Evolutionary conservation across 2,888 invertebrate species (phyloP).

Genomic region (Corythucha ciliata): DNA sequence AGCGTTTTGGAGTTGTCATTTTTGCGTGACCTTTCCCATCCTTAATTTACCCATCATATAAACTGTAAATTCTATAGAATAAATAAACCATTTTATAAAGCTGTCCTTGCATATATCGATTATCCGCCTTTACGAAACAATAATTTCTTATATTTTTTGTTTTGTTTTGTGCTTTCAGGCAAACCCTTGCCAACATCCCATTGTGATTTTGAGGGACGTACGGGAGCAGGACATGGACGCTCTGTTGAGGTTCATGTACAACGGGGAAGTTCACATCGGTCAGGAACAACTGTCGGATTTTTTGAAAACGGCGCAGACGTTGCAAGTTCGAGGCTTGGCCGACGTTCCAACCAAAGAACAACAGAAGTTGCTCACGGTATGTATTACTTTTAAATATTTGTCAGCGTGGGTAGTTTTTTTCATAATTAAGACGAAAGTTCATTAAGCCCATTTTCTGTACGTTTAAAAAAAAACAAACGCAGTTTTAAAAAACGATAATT

Average conservation of each 20-base stretch:
- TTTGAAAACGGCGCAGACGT: constrained; percentile 57
- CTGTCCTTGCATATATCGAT: too few relatives aligned
- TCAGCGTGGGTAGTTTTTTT: neutral
- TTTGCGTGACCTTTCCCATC: too few relatives aligned
- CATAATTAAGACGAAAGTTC: too few relatives aligned
- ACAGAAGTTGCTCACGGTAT: constrained; percentile 63
- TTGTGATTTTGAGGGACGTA: constrained; percentile 64
- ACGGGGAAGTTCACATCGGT: constrained; percentile 63
- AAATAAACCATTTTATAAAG: too few relatives aligned
- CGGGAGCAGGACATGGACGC: constrained; percentile 56
- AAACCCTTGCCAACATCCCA: constrained; percentile 64
- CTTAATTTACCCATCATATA: too few relatives aligned
- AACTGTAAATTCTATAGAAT: too few relatives aligned
- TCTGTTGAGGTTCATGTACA: constrained; percentile 60
- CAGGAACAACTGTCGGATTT: constrained; percentile 58
- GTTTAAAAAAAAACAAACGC: too few relatives aligned
- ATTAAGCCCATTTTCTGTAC: too few relatives aligned
- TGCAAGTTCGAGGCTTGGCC: constrained; percentile 59
- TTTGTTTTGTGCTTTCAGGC: constrained; percentile 48
- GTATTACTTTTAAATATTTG: constrained; percentile 36
- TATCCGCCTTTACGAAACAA: too few relatives aligned
- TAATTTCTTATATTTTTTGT: constrained; percentile 16
- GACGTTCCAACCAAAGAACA: constrained; percentile 47
- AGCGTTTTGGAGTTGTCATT: too few relatives aligned
- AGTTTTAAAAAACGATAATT: too few relatives aligned